Conservation (phyloP, 2,113 vertebrate genomes). For the Stigmatopora nigra region DNA sequence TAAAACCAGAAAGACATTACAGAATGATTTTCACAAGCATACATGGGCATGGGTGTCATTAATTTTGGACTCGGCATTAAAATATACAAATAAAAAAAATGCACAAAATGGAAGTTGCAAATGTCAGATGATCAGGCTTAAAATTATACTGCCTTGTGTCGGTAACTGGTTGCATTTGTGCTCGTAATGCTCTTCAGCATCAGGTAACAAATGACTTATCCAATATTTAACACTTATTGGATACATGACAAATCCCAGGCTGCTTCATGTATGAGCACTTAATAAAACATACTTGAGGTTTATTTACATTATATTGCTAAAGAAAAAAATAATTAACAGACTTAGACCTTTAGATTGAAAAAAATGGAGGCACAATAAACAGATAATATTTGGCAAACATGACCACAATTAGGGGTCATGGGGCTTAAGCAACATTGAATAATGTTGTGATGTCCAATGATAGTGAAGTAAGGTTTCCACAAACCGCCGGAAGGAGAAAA, state of each 20-base stretch:
- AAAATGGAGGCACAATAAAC: neutral
- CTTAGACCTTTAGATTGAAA: constrained; percentile 25
- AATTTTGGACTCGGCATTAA: neutral
- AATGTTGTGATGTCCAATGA: constrained; percentile 15
- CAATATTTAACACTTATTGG: neutral
- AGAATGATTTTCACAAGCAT: neutral
- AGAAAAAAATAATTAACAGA: constrained; percentile 19
- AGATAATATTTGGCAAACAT: constrained; percentile 5
- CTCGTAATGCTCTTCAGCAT: neutral
- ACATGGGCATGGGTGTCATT: neutral
- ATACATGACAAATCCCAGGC: neutral
- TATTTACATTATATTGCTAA: constrained; percentile 40
- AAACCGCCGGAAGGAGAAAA: constrained; percentile 24
- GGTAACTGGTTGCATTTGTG: too few species aligned
- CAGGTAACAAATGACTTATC: neutral
- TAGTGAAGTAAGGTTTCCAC: constrained; percentile 4
- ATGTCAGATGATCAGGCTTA: neutral
- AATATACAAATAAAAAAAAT: too few species aligned
- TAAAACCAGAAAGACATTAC: neutral
- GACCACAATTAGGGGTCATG: neutral
- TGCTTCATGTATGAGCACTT: neutral
- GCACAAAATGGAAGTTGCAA: too few species aligned
- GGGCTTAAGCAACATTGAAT: constrained; percentile 15
- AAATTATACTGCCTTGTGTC: neutral
- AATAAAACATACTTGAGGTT: neutral